Base-by-base conservation (phyloP, 2,888 invertebrate genomes). In the Epicampocera succincta region DNA sequence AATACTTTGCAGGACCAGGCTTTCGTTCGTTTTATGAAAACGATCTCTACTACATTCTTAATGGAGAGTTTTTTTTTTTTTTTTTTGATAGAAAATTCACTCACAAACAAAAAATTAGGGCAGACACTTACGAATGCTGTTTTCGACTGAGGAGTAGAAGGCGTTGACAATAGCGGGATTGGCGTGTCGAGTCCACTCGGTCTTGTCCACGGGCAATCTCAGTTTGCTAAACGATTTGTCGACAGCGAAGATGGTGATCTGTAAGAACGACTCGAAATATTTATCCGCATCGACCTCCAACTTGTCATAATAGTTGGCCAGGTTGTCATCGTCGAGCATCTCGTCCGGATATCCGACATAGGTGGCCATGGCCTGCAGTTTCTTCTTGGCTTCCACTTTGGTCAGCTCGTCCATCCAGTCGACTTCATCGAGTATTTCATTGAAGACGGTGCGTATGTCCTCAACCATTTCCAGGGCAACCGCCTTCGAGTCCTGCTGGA, bases 391-490 rank as follows among this genome's bases (percentile, higher is more conserved):
- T 73, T 94, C 94, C 84, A 92, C 90, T 60, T 94, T 94, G 0
- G 98, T 98, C 84, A 92, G 91, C 0, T 94, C 93, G 88, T 98
- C 98, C 98, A 99, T 98, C 98, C 98, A 99, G 56, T 95, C 95
- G 13, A 98, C 94, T 76, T 94, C 93, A 17, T 93, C 92, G 72
- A 98, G 90, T 38, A 98, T 96, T 85, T 95, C 94, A 80, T 94
- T 93, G 92, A 98, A 98, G 85, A 97, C 95, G 71, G 92, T 92
- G 80, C 96, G 93, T 85, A 99, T 97, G 85, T 96, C 95, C 71
- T 93, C 92, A 0, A 98, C 97, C 96, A 98, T 97, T 90, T 96
- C 96, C 82, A 96, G 90, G 0, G 97, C 97, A 85, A 94, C 95
- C 61, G 94, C 93, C 89, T 97, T 96, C 0, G 97, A 95, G 69